Conservation (phyloP, 2,113 vertebrate species). For the Copsychus sechellarum region DNA sequence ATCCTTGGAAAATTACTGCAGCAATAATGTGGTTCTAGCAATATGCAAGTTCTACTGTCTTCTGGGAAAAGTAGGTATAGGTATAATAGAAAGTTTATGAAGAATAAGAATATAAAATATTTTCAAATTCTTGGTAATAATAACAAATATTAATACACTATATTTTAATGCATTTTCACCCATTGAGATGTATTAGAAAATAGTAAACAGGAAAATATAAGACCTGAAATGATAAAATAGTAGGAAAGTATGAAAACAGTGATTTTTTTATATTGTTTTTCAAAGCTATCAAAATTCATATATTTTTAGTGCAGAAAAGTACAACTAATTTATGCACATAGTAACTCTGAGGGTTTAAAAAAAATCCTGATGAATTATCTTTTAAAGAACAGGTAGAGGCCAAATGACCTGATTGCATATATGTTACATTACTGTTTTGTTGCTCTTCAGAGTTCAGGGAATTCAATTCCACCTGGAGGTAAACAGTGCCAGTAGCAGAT, state of each 20-base stretch:
- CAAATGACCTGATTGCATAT: constrained; percentile 7
- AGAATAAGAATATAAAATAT: not conserved
- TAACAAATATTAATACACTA: not conserved
- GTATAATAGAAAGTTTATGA: not conserved
- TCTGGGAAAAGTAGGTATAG: not conserved
- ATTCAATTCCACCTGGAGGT: constrained; percentile 37
- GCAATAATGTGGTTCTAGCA: not conserved
- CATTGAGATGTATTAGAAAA: not conserved
- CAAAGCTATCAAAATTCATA: not conserved
- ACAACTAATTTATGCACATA: not conserved
- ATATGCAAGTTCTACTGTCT: not conserved
- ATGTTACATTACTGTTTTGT: not conserved
- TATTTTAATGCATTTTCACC: not conserved
- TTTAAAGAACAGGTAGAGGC: not conserved
- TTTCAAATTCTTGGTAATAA: not conserved
- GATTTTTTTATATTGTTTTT: not conserved
- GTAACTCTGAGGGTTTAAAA: not conserved
- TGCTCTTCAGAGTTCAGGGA: constrained; percentile 24
- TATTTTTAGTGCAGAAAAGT: not conserved
- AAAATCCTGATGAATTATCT: not conserved
- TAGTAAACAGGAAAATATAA: not conserved
- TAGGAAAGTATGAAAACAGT: not conserved
- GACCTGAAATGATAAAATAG: not conserved
- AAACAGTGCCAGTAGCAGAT: constrained; percentile 36
- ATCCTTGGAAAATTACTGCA: not conserved